Evolutionary conservation across 2,113 vertebrate species (phyloP).

Genomic region (Rana temporaria): DNA sequence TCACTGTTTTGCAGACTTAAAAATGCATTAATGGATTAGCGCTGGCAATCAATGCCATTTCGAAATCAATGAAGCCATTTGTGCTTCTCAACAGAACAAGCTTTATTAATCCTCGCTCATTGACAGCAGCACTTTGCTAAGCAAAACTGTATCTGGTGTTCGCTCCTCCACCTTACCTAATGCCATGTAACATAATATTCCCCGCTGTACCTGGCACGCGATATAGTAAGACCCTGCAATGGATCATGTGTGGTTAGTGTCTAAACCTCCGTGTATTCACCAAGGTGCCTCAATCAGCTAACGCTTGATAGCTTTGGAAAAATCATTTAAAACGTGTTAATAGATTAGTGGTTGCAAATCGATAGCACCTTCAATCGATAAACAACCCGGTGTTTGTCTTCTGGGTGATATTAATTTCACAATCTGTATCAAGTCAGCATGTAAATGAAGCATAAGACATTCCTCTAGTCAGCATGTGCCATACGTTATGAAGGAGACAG

Average conservation of each 20-base stretch:
- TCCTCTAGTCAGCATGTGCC: no score
- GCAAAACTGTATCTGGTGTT: not conserved
- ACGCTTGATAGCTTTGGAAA: slow-evolving; percentile 32
- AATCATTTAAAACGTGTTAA: slow-evolving; percentile 56
- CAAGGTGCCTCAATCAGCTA: slow-evolving; percentile 23
- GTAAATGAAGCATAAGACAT: not conserved
- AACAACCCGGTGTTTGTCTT: slow-evolving; percentile 41
- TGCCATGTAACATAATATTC: slow-evolving; percentile 22
- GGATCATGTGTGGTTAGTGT: slow-evolving; percentile 38
- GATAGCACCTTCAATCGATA: slow-evolving; percentile 38
- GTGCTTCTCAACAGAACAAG: not conserved
- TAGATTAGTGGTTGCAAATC: slow-evolving; percentile 54
- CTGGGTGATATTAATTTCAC: slow-evolving; percentile 44
- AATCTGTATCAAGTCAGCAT: not conserved
- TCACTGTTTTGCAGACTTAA: not conserved
- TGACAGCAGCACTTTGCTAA: not conserved
- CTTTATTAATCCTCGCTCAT: not conserved
- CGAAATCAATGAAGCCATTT: not conserved
- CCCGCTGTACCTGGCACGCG: not conserved
- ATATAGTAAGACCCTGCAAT: not conserved
- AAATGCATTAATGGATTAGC: slow-evolving; percentile 12
- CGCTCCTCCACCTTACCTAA: not conserved
- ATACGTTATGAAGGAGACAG: no score
- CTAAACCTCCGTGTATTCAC: not conserved
- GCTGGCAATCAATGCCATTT: not conserved